Conservation (phyloP, 2,888 invertebrate genomes). For the Gortyna flavago region DNA sequence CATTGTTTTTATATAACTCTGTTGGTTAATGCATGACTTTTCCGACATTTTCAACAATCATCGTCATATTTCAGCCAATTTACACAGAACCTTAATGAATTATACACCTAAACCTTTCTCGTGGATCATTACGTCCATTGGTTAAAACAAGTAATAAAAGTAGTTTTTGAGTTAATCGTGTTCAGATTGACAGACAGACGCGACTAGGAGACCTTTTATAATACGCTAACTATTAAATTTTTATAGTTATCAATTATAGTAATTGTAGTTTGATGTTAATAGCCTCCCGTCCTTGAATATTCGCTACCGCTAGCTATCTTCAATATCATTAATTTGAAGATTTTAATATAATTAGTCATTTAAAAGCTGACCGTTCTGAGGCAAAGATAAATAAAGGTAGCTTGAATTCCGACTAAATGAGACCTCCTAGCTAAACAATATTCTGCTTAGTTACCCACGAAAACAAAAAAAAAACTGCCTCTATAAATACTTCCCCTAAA, state of each 20-base stretch:
- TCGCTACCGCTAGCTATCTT: background rate
- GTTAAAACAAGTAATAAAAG: background rate
- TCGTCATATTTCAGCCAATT: background rate
- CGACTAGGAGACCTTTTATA: background rate
- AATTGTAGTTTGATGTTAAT: background rate
- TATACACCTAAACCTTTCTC: background rate
- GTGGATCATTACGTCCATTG: background rate
- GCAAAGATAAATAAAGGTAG: background rate
- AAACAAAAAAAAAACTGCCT: slow-evolving; percentile 29
- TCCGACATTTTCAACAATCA: background rate
- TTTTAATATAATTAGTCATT: background rate
- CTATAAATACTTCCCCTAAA: slow-evolving; percentile 39
- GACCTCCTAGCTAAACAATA: slow-evolving; percentile 3
- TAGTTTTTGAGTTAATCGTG: background rate
- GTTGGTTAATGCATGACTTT: background rate
- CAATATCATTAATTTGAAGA: background rate
- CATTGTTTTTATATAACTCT: background rate
- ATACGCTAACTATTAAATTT: no score
- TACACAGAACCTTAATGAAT: background rate
- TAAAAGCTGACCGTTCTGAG: background rate
- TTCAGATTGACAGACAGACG: background rate
- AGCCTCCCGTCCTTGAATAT: background rate
- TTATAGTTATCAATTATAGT: background rate
- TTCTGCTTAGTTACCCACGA: slow-evolving; percentile 19
- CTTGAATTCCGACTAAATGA: background rate